Evolutionary conservation across 1,140 invertebrate species (phyloP), one percentile per base, ranked within the genome.

Genomic region (Brachionus manjavacas): DNA sequence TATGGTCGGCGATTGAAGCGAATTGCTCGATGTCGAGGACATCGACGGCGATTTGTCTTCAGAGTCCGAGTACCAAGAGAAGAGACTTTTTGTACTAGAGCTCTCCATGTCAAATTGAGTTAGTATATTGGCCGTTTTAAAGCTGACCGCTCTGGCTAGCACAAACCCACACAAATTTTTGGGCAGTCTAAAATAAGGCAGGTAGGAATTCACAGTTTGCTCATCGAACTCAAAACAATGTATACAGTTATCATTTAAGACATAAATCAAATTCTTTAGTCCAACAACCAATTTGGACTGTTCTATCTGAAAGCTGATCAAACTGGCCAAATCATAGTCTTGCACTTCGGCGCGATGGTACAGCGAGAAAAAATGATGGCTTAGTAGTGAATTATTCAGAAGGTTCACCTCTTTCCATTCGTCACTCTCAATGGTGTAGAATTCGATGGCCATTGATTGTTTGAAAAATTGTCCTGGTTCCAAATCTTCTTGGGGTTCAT

Each of bases 181-280:
- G 9, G 79, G 79, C 25, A 81, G 20, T 43, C 79, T 41, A 68
- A 81, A 81, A 81, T 81, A 81, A 31, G 79, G 79, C 39, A 81
- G 23, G 64, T 46, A 64, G 7, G 41, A 64, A 20, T 81, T 41
- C 0, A 64, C 35, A 14, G 39, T 25, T 11, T 39, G 23, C 14
- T 43, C 25, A 68, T 81, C 79, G 16, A 81, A 81, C 25, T 81
- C 79, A 68, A 43, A 81, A 68, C 79, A 81, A 9, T 81, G 64
- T 35, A 81, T 81, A 25, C 79, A 81, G 46, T 64, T 81, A 43
- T 81, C 79, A 46, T 68, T 60, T 60, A 81, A 23, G 1, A 81
- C 39, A 25, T 81, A 81, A 16, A 81, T 64, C 20, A 81, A 23
- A 25, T 64, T 81, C 25, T 81, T 60, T 11, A 81, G 52, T 1